A percentile compares a stretch with the other conserved stretches of the same genome.
Evolutionary conservation across 1,140 invertebrate genomes (phyloP).

Genomic region (Cydia amplana): DNA sequence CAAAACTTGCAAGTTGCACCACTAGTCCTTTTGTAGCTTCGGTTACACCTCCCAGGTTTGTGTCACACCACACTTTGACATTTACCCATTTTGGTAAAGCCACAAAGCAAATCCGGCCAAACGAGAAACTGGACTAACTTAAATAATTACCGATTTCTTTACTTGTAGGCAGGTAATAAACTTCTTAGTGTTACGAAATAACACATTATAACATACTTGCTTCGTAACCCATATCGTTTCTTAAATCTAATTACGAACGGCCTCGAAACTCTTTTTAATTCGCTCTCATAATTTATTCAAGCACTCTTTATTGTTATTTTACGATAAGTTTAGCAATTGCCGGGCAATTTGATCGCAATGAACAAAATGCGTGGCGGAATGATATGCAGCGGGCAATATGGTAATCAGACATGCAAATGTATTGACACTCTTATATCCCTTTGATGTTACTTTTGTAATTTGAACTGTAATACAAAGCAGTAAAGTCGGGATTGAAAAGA

Average conservation of each 20-base stretch:
- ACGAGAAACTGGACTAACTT: neutral
- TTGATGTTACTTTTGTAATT: neutral
- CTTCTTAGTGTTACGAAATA: neutral
- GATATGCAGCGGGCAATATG: neutral
- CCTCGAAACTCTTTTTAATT: constrained; percentile 3
- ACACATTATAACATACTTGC: neutral
- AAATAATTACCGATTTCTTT: neutral
- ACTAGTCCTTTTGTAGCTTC: neutral
- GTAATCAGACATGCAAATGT: neutral
- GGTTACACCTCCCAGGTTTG: neutral
- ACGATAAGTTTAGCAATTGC: neutral
- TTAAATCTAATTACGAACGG: neutral
- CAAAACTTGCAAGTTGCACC: neutral
- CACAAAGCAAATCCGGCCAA: neutral
- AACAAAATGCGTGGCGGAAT: neutral
- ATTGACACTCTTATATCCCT: neutral
- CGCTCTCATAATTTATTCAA: constrained; percentile 11
- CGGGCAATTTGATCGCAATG: neutral
- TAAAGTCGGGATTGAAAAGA: neutral
- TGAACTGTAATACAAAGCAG: neutral
- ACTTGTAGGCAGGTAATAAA: too few species aligned
- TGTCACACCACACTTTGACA: constrained; percentile 7
- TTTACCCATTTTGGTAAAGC: neutral
- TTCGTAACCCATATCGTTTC: constrained; percentile 2
- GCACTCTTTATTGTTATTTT: constrained; percentile 4